phyloP scores from a whole-genome alignment of 2,113 vertebrate species.

The Cyphomyrus discorhynchus region DNA sequence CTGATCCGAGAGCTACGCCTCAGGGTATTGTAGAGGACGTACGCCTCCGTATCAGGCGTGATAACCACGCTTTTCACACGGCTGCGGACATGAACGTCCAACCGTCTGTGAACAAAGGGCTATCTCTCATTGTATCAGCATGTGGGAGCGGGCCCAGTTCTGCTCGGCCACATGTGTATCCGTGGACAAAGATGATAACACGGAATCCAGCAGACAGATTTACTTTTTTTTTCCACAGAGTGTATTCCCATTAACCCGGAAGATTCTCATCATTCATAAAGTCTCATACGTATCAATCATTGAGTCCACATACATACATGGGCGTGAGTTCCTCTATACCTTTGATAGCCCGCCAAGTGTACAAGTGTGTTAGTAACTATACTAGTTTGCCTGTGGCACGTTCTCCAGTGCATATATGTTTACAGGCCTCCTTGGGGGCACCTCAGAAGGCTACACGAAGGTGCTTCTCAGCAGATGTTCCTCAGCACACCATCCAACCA shows the following conservation, averaged over 20 bases:
- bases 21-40: constrained; percentile 29
- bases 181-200: background rate
- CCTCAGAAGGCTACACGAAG: background rate
- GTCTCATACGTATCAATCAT: background rate
- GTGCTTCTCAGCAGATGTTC: background rate
- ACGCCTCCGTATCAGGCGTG: constrained; percentile 24
- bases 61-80: constrained; percentile 26
- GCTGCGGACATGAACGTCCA: background rate
- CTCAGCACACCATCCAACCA: constrained; percentile 13
- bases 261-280: background rate
- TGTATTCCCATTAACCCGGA: too few species aligned
- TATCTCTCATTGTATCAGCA: constrained; percentile 17
- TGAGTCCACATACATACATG: constrained; percentile 10
- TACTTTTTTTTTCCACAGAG: background rate
- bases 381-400: background rate
- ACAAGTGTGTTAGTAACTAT: background rate
- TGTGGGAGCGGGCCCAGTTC: background rate
- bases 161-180: background rate
- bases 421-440: background rate
- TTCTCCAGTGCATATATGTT: background rate
- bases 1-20: constrained; percentile 33
- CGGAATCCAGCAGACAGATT: background rate
- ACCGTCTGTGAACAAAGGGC: constrained; percentile 13
- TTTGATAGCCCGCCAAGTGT: background rate
- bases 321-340: background rate